phyloP scores from a whole-genome alignment of 2,113 vertebrate genomes.

The Stegostoma tigrinum region DNA sequence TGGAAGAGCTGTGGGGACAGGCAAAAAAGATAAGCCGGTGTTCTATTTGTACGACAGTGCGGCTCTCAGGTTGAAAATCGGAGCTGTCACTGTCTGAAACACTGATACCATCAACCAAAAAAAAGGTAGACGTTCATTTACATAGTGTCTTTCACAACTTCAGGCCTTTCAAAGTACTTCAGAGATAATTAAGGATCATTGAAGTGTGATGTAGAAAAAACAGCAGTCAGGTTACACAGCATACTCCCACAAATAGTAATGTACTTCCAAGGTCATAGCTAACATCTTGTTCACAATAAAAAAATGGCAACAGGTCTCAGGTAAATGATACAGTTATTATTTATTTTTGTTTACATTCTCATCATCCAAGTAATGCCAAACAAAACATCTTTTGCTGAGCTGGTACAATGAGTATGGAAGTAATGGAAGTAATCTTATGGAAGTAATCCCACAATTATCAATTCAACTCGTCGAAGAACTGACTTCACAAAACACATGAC shows the following conservation, averaged over 20 bases:
- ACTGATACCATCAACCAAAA: neutral
- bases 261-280: neutral
- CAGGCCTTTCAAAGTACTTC: neutral
- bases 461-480: neutral
- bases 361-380: neutral
- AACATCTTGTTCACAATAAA: neutral
- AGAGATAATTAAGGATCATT: neutral
- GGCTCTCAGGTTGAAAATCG: neutral
- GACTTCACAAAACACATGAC: neutral
- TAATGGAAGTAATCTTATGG: too few species aligned
- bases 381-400: neutral
- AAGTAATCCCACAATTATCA: neutral
- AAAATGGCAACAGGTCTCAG: neutral
- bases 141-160: neutral
- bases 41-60: neutral
- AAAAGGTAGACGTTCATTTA: neutral
- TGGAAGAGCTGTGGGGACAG: neutral
- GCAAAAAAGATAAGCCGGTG: neutral
- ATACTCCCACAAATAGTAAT: neutral
- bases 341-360: neutral
- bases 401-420: neutral
- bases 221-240: neutral
- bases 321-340: neutral
- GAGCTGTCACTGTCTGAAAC: neutral
- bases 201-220: neutral